Base-by-base conservation (phyloP, 1,140 invertebrate species). In the Drosophila takahashii region DNA sequence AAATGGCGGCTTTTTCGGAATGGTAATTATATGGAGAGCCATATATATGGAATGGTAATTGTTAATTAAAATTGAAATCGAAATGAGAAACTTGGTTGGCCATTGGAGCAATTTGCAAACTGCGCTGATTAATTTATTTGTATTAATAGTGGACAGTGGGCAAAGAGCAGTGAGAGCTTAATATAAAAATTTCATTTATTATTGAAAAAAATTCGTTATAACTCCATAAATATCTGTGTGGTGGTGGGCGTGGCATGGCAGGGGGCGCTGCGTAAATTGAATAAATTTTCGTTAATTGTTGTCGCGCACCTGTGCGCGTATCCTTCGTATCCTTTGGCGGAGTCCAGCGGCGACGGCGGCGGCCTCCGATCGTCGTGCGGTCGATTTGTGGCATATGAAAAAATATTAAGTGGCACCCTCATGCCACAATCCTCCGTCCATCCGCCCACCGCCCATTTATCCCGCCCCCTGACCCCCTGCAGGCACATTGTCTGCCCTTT, bases 341-440 rank as follows among this genome's bases (percentile, higher is more conserved):
- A 34, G 18, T 39, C 67, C 62, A 37, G 29, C 57, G 64, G 69
- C 53, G 64, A 65, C 62, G 34, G 29, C 57, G 64, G 64, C 53
- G 64, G 69, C 62, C 79, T 79, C 84, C 81, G 81, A 85, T 85
- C 77, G 76, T 79, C 79, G 79, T 84, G 84, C 77, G 84, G 84
- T 89, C 84, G 84, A 89, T 89, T 89, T 89, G 84, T 84, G 84
- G 84, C 85, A 69, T 89, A 89, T 87, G 84, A 89, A 89, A 89
- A 89, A 89, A 66, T 89, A 89, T 89, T 89, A 89, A 89, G 84
- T 89, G 84, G 84, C 84, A 77, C 77, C 66, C 29, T 15, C 48
- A 29, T 47, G 47, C 58, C 80, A 71, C 66, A 34, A 26, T 18
- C 36, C 26, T 5, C 34, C 18, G 15, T n/a, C 22, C 45, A 42